Evolutionary conservation across 2,113 vertebrate species (phyloP), one percentile per base, ranked within the genome.

Genomic region (Halichoeres trimaculatus): DNA sequence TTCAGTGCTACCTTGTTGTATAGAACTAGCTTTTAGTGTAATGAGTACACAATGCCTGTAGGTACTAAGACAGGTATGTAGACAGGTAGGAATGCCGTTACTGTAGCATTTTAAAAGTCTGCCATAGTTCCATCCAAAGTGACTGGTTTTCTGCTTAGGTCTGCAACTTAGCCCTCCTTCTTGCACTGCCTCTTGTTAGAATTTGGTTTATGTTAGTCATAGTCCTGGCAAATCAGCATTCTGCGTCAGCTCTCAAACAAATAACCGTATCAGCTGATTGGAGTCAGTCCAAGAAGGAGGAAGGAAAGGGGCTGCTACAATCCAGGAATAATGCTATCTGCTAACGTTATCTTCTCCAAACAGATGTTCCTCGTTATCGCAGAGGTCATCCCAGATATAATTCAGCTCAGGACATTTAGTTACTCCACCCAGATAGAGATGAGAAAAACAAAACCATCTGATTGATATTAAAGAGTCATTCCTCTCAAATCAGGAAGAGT

Each of bases 291-390:
- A 62, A 4, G 41, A 62, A 4, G 41, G 41, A 68, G 60, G 53
- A 68, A 80, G 61, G 61, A 73, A 71, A 68, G 6, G 38, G 60
- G 53, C 60, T 30, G 78, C 75, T 70, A 22, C 62, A 62, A 78
- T 10, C 3, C n/a, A 60, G 38, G 23, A 76, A 58, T 55, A 78
- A 52, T n/a, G 2, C 54, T 68, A 36, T 36, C 23, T 3, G 50
- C 50, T 22, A 55, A 63, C 57, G 67, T 57, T 67, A 60, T 81
- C 69, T 67, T 20, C 41, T 58, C 52, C 51, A 75, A 74, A 77
- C 80, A 77, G 80, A 77, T 67, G 80, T 68, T 1, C 5, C 6
- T 63, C 38, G 53, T 84, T 81, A 84, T 68, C 10, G 11, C 60
- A 62, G 23, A 74, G 50, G 47, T 50, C 58, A 74, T 64, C 57